Evolutionary conservation across 1,140 invertebrate species (phyloP).

Genomic region (Heliconius nattereri): DNA sequence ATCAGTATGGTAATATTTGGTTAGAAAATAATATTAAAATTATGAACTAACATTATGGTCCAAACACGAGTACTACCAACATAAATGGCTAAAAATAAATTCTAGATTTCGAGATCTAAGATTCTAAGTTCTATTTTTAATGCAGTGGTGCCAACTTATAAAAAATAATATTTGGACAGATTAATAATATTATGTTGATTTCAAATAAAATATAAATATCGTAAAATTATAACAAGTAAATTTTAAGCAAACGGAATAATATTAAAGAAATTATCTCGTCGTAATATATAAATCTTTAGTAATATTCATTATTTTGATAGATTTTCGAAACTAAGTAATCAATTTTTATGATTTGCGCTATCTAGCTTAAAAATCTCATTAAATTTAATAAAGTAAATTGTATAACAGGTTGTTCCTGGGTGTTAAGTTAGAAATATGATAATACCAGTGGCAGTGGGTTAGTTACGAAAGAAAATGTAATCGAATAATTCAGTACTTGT

Average conservation of each 20-base stretch:
- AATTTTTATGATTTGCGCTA: too few species aligned
- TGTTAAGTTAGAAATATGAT: neutral
- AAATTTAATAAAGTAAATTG: neutral
- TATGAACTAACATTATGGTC: neutral
- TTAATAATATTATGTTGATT: too few species aligned
- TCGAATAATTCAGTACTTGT: neutral
- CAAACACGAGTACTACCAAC: neutral
- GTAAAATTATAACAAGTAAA: too few species aligned
- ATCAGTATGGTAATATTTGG: neutral
- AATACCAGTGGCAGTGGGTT: constrained; percentile 3
- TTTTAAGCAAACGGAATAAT: too few species aligned
- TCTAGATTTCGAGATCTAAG: neutral
- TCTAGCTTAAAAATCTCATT: too few species aligned
- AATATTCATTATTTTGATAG: too few species aligned
- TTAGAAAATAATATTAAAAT: constrained; percentile 2
- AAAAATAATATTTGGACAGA: neutral
- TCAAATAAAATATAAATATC: too few species aligned
- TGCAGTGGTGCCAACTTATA: neutral
- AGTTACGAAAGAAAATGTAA: neutral
- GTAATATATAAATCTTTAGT: too few species aligned
- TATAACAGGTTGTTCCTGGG: neutral
- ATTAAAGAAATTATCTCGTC: too few species aligned
- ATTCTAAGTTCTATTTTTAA: neutral
- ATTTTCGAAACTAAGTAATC: too few species aligned
- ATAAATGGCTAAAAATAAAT: constrained; percentile 3